phyloP scores from a whole-genome alignment of 2,797 vertebrate species.

The Threskiornis aethiopicus region DNA sequence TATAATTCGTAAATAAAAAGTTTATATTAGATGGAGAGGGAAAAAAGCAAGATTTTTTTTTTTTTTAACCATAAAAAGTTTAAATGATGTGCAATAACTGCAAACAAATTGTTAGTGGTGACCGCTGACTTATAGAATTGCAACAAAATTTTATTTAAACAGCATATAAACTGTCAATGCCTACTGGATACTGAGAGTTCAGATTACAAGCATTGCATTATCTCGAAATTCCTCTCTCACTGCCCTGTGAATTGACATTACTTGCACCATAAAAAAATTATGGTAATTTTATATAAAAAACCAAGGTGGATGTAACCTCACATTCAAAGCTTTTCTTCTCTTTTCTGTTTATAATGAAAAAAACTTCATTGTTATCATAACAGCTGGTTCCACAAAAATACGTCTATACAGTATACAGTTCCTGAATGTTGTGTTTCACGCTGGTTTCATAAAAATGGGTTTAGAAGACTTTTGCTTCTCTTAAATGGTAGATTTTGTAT shows the following conservation, averaged over 20 bases:
- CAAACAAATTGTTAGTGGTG: not conserved
- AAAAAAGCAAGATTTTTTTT: not conserved
- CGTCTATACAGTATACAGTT: accelerated
- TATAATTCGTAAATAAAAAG: not conserved
- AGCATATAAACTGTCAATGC: not conserved
- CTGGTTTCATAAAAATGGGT: not conserved
- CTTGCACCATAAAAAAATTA: not conserved
- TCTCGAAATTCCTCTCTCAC: not conserved
- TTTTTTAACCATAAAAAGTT: not conserved
- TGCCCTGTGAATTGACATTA: not conserved
- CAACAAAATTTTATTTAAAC: not conserved
- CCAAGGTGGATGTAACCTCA: not conserved
- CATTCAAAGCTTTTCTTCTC: not conserved
- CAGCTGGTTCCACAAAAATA: not conserved
- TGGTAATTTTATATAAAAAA: not conserved
- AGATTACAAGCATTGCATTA: accelerated
- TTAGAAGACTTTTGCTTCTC: not conserved
- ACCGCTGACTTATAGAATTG: not conserved
- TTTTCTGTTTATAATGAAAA: not conserved
- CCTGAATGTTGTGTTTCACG: not conserved
- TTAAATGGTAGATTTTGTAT: not conserved
- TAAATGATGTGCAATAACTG: not conserved
- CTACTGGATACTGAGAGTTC: not conserved
- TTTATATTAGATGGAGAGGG: not conserved
- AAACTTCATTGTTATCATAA: not conserved